These are phyloP conservation scores for Slavum lentiscoides DNA, from an alignment of 2,888 invertebrate genomes.

Conservation along the genomic window DNA sequence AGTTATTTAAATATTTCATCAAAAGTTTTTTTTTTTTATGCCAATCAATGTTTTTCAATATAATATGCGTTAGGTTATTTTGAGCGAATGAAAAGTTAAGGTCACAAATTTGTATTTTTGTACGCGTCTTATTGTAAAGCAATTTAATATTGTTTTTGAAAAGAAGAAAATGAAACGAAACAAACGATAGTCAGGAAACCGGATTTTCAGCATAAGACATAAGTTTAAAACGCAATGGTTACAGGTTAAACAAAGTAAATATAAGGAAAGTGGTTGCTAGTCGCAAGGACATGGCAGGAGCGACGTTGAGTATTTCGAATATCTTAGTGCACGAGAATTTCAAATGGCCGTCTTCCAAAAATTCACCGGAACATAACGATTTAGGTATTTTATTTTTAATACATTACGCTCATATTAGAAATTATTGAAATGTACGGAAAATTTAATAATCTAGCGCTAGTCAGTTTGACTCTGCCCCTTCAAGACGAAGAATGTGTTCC, in stretches of 20 bases:
- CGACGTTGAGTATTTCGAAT: conserved; percentile 53
- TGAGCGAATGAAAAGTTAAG: too few species aligned
- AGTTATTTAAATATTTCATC: neutral
- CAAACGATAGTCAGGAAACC: too few species aligned
- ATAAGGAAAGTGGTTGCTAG: conserved; percentile 56
- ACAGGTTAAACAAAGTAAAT: conserved; percentile 56
- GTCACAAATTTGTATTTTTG: too few species aligned
- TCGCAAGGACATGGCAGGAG: conserved; percentile 51
- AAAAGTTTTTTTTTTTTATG: neutral
- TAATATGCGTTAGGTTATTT: too few species aligned
- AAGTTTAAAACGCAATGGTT: neutral
- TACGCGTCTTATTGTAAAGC: too few species aligned
- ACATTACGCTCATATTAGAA: neutral
- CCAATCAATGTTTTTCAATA: too few species aligned
- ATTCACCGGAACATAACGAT: conserved; percentile 55
- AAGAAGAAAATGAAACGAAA: too few species aligned
- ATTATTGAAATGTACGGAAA: neutral
- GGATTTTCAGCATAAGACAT: too few species aligned
- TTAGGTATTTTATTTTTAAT: conserved; percentile 54
- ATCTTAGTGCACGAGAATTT: conserved; percentile 57
- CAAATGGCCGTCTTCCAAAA: conserved; percentile 40
- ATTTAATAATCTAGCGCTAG: conserved; percentile 43
- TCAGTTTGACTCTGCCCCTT: conserved; percentile 42
- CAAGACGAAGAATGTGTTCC: conserved; percentile 22
- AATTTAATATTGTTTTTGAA: too few species aligned